phyloP scores from a whole-genome alignment of 2,888 invertebrate genomes.

The Caenorhabditis japonica region DNA sequence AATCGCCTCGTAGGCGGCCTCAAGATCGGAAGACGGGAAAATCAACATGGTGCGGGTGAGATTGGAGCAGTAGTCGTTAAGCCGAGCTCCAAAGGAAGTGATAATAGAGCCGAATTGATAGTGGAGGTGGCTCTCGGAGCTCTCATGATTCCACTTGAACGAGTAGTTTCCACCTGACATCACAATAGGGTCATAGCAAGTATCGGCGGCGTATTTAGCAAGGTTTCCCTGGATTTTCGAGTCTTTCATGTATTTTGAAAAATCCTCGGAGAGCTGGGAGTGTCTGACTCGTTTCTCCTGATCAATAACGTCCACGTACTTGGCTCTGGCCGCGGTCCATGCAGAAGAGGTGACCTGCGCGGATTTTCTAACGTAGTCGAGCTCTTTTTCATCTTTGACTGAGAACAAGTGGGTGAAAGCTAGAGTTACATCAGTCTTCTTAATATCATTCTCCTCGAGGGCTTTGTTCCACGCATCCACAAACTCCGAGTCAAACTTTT shows the following conservation, averaged over 20 bases:
- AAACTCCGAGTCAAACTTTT: slow-evolving; percentile 92
- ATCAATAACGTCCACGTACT: slow-evolving; percentile 98
- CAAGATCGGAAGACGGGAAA: slow-evolving; percentile 85
- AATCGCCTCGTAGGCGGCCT: slow-evolving; percentile 88
- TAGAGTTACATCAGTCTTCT: slow-evolving; percentile 87
- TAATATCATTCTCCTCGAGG: slow-evolving; percentile 86
- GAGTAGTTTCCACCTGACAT: slow-evolving; percentile 98
- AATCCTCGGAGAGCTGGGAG: slow-evolving; percentile 92
- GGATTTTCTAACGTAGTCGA: slow-evolving; percentile 91
- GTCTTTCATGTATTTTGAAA: slow-evolving; percentile 92
- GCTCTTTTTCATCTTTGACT: slow-evolving; percentile 93
- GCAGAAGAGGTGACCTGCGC: slow-evolving; percentile 92
- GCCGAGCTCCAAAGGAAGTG: slow-evolving; percentile 47
- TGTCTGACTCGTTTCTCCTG: slow-evolving; percentile 98
- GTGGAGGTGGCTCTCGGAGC: slow-evolving; percentile 47
- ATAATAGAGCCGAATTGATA: slow-evolving; percentile 49
- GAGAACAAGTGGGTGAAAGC: slow-evolving; percentile 90
- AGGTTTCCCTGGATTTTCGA: slow-evolving; percentile 90
- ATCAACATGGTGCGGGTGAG: slow-evolving; percentile 95
- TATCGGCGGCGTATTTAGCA: slow-evolving; percentile 83
- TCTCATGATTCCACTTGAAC: slow-evolving; percentile 91
- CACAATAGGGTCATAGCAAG: slow-evolving; percentile 98
- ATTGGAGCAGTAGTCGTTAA: slow-evolving; percentile 91
- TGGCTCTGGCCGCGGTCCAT: slow-evolving; percentile 93
- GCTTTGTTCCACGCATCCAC: slow-evolving; percentile 90